Base-by-base conservation (phyloP, 2,797 vertebrate genomes). In the Oreonectes daqikongensis region DNA sequence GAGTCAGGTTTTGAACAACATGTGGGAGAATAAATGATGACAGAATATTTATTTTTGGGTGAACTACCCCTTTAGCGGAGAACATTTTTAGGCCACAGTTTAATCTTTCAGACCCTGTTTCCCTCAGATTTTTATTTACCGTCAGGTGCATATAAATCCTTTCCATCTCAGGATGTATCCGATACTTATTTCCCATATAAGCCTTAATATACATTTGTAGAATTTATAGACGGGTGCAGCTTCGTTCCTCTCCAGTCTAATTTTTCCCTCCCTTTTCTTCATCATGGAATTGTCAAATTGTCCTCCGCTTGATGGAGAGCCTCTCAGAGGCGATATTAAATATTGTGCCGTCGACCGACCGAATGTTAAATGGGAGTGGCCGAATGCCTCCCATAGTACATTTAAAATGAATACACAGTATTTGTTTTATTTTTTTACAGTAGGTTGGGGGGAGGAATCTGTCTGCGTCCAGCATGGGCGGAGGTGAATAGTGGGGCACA, bases 401-500 rank as follows among this genome's bases (percentile, higher is more conserved):
- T 78, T 80, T 75, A 76, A 82, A 85, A 81, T 5, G 24, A 57
- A 82, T 81, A 55, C 38, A 28, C 78, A 59, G 38, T 81, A 72
- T 83, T 80, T 82, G 71, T 72, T 48, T 82, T 68, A 52, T 20
- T 68, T 72, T 75, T 85, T 55, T 83, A 84, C 82, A 46, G 77
- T 55, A 17, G 44, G 20, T 52, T 52, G 35, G 63, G 52, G 59
- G 78, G 55, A 69, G 68, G 32, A 8, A 22, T 32, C 30, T 60
- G 44, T 83, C 35, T 84, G 61, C 32, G 74, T 79, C 72, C 8
- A 69, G 40, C 38, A 59, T 77, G 71, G 52, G 76, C 28, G 70
- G 80, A 82, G 82, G 84, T 84, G 87, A 90, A 87, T 78, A 57
- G 82, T 82, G 82, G 89, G 88, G 85, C 88, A 85, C 68, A 81